phyloP scores from a whole-genome alignment of 2,797 vertebrate species.

The Betta splendens region DNA sequence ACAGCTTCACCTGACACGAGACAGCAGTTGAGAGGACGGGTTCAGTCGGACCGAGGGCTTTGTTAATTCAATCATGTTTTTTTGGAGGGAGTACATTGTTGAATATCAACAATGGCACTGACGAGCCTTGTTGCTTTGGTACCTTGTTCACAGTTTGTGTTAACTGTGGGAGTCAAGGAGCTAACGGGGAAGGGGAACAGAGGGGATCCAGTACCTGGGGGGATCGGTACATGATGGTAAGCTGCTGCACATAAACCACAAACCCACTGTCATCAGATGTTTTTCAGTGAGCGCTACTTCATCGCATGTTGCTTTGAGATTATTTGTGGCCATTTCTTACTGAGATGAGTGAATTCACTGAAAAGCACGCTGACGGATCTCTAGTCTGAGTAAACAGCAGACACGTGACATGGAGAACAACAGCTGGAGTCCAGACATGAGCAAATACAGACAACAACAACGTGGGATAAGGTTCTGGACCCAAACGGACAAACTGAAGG shows the following conservation, averaged over 20 bases:
- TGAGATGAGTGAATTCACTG: constrained; percentile 42
- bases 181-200: constrained; percentile 91
- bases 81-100: constrained; percentile 87
- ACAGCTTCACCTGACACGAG: constrained; percentile 40
- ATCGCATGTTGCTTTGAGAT: constrained; percentile 1
- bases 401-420: constrained; percentile 37
- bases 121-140: constrained; percentile 82
- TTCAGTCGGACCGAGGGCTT: constrained; percentile 30
- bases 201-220: constrained; percentile 81
- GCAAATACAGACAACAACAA: constrained; percentile 32
- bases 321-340: neutral
- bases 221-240: constrained; percentile 83
- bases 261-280: constrained; percentile 64
- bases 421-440: constrained; percentile 28
- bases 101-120: constrained; percentile 89
- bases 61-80: constrained; percentile 20
- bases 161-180: constrained; percentile 88
- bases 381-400: constrained; percentile 54
- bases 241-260: constrained; percentile 77
- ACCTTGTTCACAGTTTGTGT: constrained; percentile 93
- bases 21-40: constrained; percentile 59
- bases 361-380: constrained; percentile 60
- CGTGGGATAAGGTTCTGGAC: constrained; percentile 28
- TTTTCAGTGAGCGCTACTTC: constrained; percentile 62
- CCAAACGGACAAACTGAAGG: constrained; percentile 59